Base-by-base conservation (phyloP, 2,888 invertebrate species). In the Eristalis arbustorum region DNA sequence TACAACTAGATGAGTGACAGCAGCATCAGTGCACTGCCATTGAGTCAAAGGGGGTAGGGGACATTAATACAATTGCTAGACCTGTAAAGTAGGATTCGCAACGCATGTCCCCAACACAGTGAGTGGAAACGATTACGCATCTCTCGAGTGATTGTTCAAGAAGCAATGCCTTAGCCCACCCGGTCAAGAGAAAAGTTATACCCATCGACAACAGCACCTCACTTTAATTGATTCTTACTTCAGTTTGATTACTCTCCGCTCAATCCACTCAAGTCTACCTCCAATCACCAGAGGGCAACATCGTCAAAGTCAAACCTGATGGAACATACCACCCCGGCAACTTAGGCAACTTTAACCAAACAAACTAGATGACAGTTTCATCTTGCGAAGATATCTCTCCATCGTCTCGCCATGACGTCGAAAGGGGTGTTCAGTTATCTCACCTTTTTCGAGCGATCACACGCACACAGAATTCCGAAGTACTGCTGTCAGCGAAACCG, bases 401-500 rank as follows among this genome's bases (percentile, higher is more conserved):
- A 42, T 61, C 61, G n/a, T n/a, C n/a, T n/a, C n/a, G 18, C 25
- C 14, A 56, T 6, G 22, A 14, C 61, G 31, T 22, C 61, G 11
- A 59, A n/a, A 25, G 59, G 25, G 25, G 25, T 59, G 25, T 6
- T 59, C 25, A 59, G 59, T 34, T 49, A 76, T 62, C 61, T 23
- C 42, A 76, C 76, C 67, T 78, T 63, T 28, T 49, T 14, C 49
- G 34, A 56, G 31, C 59, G 42, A 79, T 79, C 69, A 28, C n/a
- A 40, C 49, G 34, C 79, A 73, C 78, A 64, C 78, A 64, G 68
- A 37, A 42, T 2, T 42, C n/a, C 59, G 34, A 40, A 22, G 25
- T 72, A 68, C 78, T 59, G 63, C 6, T 78, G 78, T 83, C 83
- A 84, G 68, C 73, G 59, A 69, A 74, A 83, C 69, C 49, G 49